Evolutionary conservation across 2,113 vertebrate species (phyloP).

Genomic region (Tympanuchus pallidicinctus): DNA sequence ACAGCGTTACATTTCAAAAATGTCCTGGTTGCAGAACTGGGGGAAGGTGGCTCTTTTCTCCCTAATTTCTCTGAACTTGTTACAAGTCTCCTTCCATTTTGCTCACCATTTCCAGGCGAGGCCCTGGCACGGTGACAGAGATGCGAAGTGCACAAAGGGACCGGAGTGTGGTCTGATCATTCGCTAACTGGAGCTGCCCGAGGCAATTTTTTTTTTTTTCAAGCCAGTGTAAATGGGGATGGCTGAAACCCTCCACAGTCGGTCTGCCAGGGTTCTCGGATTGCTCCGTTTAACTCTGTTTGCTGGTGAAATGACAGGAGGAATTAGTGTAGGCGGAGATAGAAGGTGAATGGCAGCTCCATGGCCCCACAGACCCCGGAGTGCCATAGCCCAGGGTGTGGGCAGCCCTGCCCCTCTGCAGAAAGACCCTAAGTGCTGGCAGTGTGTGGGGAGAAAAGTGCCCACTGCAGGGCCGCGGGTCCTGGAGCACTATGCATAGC

Average conservation of each 20-base stretch:
- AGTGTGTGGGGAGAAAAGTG: background rate
- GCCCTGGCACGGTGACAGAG: slow-evolving; percentile 63
- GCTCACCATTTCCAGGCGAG: slow-evolving; percentile 71
- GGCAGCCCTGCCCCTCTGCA: background rate
- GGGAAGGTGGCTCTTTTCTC: background rate
- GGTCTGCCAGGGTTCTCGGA: slow-evolving; percentile 49
- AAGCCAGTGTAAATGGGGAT: slow-evolving; percentile 60
- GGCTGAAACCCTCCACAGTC: slow-evolving; percentile 56
- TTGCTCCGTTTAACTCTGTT: slow-evolving; percentile 67
- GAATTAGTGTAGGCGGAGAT: slow-evolving; percentile 65
- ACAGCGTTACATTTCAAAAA: slow-evolving; percentile 71
- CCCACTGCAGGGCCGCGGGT: background rate
- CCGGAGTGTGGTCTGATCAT: slow-evolving; percentile 56
- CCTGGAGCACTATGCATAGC: background rate
- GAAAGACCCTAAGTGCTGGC: background rate
- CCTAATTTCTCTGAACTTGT: slow-evolving; percentile 69
- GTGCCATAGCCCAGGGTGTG: background rate
- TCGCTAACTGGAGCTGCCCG: slow-evolving; percentile 70
- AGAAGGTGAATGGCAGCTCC: slow-evolving; percentile 57
- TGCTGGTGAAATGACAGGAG: slow-evolving; percentile 63
- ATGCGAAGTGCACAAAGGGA: slow-evolving; percentile 61
- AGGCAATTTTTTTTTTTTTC: slow-evolving; percentile 29
- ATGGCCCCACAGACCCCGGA: background rate
- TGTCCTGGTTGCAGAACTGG: slow-evolving; percentile 10
- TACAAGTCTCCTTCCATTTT: slow-evolving; percentile 73